phyloP scores from a whole-genome alignment of 2,113 vertebrate species.

The Scatophagus argus region DNA sequence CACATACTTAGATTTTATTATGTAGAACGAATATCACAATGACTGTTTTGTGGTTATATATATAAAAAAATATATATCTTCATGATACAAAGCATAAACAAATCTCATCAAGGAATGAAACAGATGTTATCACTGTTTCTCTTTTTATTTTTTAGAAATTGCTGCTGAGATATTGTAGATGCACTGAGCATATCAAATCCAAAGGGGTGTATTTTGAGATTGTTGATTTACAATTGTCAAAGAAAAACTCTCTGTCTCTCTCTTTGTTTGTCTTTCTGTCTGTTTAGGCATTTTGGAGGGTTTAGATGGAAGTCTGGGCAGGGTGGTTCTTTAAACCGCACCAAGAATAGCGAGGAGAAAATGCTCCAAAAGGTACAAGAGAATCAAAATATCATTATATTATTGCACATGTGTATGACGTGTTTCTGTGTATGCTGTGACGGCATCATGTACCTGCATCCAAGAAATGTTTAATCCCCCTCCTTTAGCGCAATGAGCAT shows the following conservation, averaged over 20 bases:
- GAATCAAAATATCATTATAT: no score
- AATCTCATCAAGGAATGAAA: neutral
- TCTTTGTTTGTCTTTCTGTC: constrained; percentile 4
- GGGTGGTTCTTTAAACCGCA: constrained; percentile 54
- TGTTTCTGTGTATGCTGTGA: constrained; percentile 5
- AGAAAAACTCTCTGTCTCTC: neutral
- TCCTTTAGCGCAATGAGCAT: neutral
- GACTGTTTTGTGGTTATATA: neutral
- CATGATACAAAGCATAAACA: neutral
- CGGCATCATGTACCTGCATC: neutral
- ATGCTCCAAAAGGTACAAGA: constrained; percentile 83
- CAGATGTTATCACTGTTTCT: constrained; percentile 3
- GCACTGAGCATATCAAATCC: neutral
- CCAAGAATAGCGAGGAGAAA: constrained; percentile 79
- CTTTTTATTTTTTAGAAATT: neutral
- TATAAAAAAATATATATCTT: neutral
- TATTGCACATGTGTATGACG: neutral
- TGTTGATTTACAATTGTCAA: neutral
- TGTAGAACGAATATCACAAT: neutral
- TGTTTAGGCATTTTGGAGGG: constrained; percentile 81
- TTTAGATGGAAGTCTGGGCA: constrained; percentile 89
- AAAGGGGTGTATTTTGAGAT: neutral
- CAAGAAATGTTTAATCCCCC: neutral
- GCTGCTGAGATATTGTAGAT: neutral
- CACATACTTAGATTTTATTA: neutral